Base-by-base conservation (phyloP, 2,113 vertebrate genomes). In the Peromyscus californicus region DNA sequence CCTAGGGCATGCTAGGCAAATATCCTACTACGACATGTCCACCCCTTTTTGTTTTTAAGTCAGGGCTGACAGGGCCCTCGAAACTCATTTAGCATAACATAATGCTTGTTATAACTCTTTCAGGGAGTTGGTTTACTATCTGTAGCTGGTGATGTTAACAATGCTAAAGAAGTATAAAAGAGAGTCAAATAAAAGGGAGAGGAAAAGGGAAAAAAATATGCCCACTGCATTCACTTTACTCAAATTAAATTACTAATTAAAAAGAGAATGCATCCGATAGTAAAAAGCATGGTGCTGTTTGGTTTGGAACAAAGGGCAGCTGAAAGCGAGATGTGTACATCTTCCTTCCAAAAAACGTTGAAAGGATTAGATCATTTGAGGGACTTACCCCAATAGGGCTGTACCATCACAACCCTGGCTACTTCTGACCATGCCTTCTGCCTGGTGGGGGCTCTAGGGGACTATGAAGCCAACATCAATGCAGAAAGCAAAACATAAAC, bases 261-360 rank as follows among this genome's bases (percentile, higher is more conserved):
- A 95, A 84, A 39, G 39, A 85, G n/a, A 95, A 94, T 72, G 31
- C 1, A 31, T 31, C 29, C 33, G 63, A 22, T 95, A 90, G 67
- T 80, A 65, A 79, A 96, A 94, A 59, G 89, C 84, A 75, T 45
- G 69, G 54, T 61, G 85, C 1, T 51, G 12, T 84, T 90, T 59
- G 19, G 79, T 97, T 76, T 94, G 95, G 95, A 96, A 88, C 92
- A 92, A 92, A 96, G 42, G 69, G 31, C 4, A 72, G 51, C 84
- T 90, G 67, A 69, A 26, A 95, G 88, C 10, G 11, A 93, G 8
- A 95, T 3, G 31, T 24, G 54, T 82, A 89, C 61, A 88, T 85
- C 1, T 31, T 57, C 31, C 92, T 94, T 96, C 85, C 22, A 80
- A 96, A 96, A 95, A 92, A 91, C 17, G 96, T 26, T 76, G 63